Evolutionary conservation across 2,113 vertebrate genomes (phyloP), one percentile per base, ranked within the genome.

Genomic region (Nycticebus coucang): DNA sequence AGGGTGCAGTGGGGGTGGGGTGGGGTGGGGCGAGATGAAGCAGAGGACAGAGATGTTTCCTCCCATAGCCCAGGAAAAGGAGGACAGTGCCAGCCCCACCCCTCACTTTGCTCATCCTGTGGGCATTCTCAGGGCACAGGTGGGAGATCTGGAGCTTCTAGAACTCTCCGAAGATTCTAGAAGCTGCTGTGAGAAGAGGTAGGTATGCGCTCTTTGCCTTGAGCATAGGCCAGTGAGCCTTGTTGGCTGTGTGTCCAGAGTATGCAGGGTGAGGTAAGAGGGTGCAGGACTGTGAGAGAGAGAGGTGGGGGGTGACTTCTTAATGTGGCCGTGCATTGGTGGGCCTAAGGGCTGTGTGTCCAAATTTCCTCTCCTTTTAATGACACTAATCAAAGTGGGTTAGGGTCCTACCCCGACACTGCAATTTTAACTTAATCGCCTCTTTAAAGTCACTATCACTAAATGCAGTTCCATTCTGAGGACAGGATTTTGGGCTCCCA

Each of bases 251-350:
- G 3, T 82, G 57, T 83, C 35, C 17, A 15, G 13, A 45, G 33
- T 15, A 41, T 45, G 37, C 24, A 45, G 81, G n/a, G 37, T 37
- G 6, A 33, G n/a, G n/a, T 19, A 60, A 28, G 64, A 66, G 28
- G 45, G 53, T 80, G 78, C 10, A 4, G 18, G 15, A 57, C 53
- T 66, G 64, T 30, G 62, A 13, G 26, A 13, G 64, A 28, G 64
- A 50, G 45, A 9, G 45, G 45, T 50, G 45, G 45, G 8, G 45
- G 45, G 45, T 9, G 45, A 18, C 26, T 5, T 18, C 71, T 35
- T 75, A 35, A 4, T n/a, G 0, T 10, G 59, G 35, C 18, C 0
- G 0, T 12, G 37, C 45, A 7, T 18, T 15, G 17, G 4, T 28
- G 5, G 17, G 11, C 7, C 78, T 57, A 7, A 13, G 14, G 33